phyloP scores from a whole-genome alignment of 2,888 invertebrate genomes.

The Melanchra persicariae region DNA sequence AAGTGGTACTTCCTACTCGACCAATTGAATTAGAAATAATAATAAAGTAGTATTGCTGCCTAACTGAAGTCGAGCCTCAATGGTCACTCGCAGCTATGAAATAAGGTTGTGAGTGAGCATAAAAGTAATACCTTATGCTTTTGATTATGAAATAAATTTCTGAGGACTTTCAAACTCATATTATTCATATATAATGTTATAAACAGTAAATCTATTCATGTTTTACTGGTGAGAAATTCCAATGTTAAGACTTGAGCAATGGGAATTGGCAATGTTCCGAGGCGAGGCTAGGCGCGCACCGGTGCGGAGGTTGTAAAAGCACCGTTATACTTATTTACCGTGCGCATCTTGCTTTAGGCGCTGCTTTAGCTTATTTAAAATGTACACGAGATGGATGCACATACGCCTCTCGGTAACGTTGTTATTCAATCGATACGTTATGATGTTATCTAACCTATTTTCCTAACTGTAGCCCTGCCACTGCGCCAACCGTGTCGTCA shows the following conservation, averaged over 20 bases:
- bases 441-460: constrained; percentile 6
- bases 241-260: constrained; percentile 86
- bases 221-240: constrained; percentile 88
- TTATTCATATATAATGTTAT: constrained; percentile 73
- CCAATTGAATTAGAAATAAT: constrained; percentile 11
- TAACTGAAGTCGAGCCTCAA: constrained; percentile 8
- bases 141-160: constrained; percentile 63
- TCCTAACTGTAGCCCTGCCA: background rate
- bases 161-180: constrained; percentile 57
- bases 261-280: constrained; percentile 90
- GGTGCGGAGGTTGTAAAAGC: constrained; percentile 87
- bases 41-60: constrained; percentile 3
- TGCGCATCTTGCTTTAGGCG: constrained; percentile 88
- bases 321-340: constrained; percentile 90
- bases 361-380: constrained; percentile 83
- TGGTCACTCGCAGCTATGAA: constrained; percentile 67
- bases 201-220: constrained; percentile 85
- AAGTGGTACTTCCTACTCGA: background rate
- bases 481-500: too few species aligned
- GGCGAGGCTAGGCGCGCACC: constrained; percentile 81
- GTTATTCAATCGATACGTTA: constrained; percentile 28
- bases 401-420: constrained; percentile 22
- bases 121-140: constrained; percentile 49
- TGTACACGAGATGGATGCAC: constrained; percentile 62
- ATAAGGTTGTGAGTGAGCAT: constrained; percentile 69